Base-by-base conservation (phyloP, 2,888 invertebrate genomes). In the Latheticus oryzae region DNA sequence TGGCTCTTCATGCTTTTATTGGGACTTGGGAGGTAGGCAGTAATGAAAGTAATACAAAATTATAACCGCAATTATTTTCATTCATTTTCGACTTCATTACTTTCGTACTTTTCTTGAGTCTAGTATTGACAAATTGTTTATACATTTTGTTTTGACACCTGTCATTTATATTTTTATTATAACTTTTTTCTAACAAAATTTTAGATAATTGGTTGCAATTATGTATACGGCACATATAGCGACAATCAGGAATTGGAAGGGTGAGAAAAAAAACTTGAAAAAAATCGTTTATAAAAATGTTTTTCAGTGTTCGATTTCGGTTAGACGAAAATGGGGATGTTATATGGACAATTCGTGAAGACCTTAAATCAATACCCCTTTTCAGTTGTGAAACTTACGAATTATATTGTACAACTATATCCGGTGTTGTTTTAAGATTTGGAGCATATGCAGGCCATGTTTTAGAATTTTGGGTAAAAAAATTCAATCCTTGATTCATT, bases 381-480 rank as follows among this genome's bases (percentile, higher is more conserved):
- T 87, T 87, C 73, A 83, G 81, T 70, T 87, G 87, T 78, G 87
- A 87, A 75, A 87, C 86, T n/a, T 87, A 85, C 72, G 87, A 87
- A 78, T 79, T 84, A 43, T 77, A 77, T 60, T 74, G 67, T 45
- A 72, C 73, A 12, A 74, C 76, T 3, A 53, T 58, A 15, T 57
- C 62, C 9, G 61, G 59, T 7, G 67, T 77, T 7, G 75, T 76
- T 9, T 74, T 85, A 17, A 77, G 83, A 57, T 85, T 87, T 76
- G 86, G 86, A 17, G 84, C 85, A 24, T 85, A 84, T 73, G 84
- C 83, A 21, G 87, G 87, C 3, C 84, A 87, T 74, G 83, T 86
- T 63, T 84, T 87, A 65, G 87, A 87, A 74, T 87, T 87, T 75
- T 78, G 75, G 66, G 82, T 82, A 15, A 7, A 16, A 7, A 5